A percentile compares a stretch with the other conserved stretches of the same genome.
phyloP scores from a whole-genome alignment of 2,797 vertebrate species.

The Urophycis tenuis region DNA sequence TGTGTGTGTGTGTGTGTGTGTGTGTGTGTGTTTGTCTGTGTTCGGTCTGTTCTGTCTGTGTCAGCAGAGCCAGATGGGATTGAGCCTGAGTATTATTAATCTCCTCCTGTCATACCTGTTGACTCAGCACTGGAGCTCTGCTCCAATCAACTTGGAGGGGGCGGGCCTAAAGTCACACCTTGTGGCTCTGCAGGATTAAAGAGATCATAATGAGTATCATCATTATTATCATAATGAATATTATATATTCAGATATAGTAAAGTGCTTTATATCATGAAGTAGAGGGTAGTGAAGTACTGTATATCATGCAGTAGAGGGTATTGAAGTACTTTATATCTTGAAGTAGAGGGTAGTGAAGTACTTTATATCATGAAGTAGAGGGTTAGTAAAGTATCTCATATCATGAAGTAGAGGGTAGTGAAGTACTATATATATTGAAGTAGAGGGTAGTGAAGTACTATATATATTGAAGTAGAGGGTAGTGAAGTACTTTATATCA shows the following conservation, averaged over 20 bases:
- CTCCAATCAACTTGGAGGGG: slow-evolving; percentile 57
- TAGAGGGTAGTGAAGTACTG: background rate
- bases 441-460: too few species aligned
- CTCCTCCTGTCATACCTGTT: slow-evolving; percentile 56
- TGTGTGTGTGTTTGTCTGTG: slow-evolving; percentile 9
- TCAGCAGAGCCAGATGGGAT: background rate
- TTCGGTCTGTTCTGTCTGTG: too few species aligned
- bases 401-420: too few species aligned
- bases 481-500: too few species aligned
- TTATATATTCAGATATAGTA: background rate
- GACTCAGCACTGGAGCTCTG: slow-evolving; percentile 52
- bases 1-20: background rate
- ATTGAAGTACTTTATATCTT: background rate
- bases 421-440: too few species aligned
- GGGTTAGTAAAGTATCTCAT: too few species aligned
- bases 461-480: too few species aligned
- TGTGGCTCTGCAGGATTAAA: background rate
- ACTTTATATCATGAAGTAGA: background rate
- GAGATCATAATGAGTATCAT: background rate
- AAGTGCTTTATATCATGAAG: too few species aligned
- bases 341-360: too few species aligned
- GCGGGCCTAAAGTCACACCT: slow-evolving; percentile 40
- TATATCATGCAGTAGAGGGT: too few species aligned
- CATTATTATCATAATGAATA: background rate
- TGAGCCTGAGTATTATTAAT: slow-evolving; percentile 53